Evolutionary conservation across 2,113 vertebrate genomes (phyloP).

Genomic region (Aspiorhynchus laticeps): DNA sequence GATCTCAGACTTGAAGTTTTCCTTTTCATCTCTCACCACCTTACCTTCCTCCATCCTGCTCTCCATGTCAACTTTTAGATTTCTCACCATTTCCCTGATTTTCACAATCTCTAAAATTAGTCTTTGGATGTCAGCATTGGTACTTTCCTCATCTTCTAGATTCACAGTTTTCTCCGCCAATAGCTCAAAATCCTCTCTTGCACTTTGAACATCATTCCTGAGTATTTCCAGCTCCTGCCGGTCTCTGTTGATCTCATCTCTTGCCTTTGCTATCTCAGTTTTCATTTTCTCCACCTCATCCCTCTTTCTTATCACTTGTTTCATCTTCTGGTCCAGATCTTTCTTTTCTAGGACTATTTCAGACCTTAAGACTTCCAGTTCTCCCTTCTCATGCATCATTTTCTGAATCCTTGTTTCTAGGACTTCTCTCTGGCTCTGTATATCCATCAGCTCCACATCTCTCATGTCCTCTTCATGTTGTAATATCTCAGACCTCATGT

Average conservation of each 20-base stretch:
- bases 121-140: slow-evolving; percentile 29
- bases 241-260: slow-evolving; percentile 38
- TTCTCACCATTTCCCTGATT: slow-evolving; percentile 38
- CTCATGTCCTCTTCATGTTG: slow-evolving; percentile 46
- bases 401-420: slow-evolving; percentile 50
- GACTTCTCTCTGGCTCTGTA: slow-evolving; percentile 47
- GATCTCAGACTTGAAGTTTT: slow-evolving; percentile 39
- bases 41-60: slow-evolving; percentile 39
- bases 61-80: slow-evolving; percentile 21
- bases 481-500: slow-evolving; percentile 41
- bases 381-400: slow-evolving; percentile 53
- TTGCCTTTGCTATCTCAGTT: slow-evolving; percentile 41
- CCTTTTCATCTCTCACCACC: slow-evolving; percentile 28
- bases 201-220: slow-evolving; percentile 15
- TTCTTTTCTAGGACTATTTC: slow-evolving; percentile 59
- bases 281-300: slow-evolving; percentile 36
- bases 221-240: slow-evolving; percentile 30
- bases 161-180: slow-evolving; percentile 5
- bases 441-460: slow-evolving; percentile 46
- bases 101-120: slow-evolving; percentile 39
- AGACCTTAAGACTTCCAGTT: slow-evolving; percentile 54
- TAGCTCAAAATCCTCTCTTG: slow-evolving; percentile 50
- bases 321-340: slow-evolving; percentile 48
- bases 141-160: slow-evolving; percentile 22
- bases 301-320: slow-evolving; percentile 53